Base-by-base conservation (phyloP, 2,797 vertebrate genomes). In the Anguilla megastoma region DNA sequence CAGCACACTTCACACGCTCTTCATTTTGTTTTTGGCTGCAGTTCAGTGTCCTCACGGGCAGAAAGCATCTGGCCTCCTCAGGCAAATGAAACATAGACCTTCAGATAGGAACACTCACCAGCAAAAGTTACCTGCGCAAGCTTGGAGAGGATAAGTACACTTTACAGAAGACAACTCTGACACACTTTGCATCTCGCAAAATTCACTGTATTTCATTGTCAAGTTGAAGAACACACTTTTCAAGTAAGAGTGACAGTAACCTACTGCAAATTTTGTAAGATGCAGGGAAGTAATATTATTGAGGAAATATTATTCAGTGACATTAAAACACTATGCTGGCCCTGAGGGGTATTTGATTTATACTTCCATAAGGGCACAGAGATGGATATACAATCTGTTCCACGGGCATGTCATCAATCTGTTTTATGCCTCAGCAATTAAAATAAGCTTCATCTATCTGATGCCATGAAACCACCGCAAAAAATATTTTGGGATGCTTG, bases 1-100 rank as follows among this genome's bases (percentile, higher is more conserved):
- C 33, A 60, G 50, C 41, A 56, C 1, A 21, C 48, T 41, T 74
- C 30, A 88, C 10, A 54, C n/a, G 21, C 33, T 50, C 21, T 58
- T 85, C 36, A 1, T 85, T 71, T 88, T 87, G 83, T 60, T 66
- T 33, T 82, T 50, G 79, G 45, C 45, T n/a, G 45, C 79, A n/a
- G 45, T 48, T 48, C 79, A 50, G 41, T 8, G 45, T 9, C 41
- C 79, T 82, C 3, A 50, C 10, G 7, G 79, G 45, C 41, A 79
- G 16, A 45, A 79, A 79, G 74, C 74, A 79, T 14, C 45, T 82
- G 79, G 79, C 24, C 79, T 50, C 79, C 36, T n/a, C 21, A 82
- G 9, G 18, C 74, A 36, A 69, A 69, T 69, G n/a, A 16, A 33
- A 36, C n/a, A 41, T 41, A 50, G 21, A 14, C 45, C 7, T 82